phyloP scores from a whole-genome alignment of 1,140 invertebrate species.

The Diorhabda sublineata region DNA sequence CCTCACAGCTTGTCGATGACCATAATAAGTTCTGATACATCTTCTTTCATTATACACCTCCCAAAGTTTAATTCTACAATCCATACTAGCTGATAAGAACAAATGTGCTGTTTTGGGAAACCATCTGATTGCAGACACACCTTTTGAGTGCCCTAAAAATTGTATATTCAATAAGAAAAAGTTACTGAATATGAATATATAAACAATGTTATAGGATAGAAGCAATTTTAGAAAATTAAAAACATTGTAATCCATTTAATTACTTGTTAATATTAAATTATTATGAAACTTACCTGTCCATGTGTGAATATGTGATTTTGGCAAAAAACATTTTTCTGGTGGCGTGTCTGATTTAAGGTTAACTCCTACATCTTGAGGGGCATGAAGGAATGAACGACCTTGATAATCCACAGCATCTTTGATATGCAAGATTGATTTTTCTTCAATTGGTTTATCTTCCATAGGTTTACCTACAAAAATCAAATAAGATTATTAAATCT shows the following conservation, averaged over 20 bases:
- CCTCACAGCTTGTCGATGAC: slow-evolving; percentile 94
- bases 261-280: slow-evolving; percentile 32
- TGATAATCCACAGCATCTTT: slow-evolving; percentile 95
- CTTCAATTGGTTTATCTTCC: slow-evolving; percentile 91
- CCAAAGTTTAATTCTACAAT: slow-evolving; percentile 95
- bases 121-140: slow-evolving; percentile 93
- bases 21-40: slow-evolving; percentile 93
- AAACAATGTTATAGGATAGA: neutral
- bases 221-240: no score
- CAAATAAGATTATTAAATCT: neutral
- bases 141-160: slow-evolving; percentile 83
- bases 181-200: neutral
- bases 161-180: slow-evolving; percentile 61
- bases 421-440: slow-evolving; percentile 93
- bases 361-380: slow-evolving; percentile 93
- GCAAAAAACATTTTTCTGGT: slow-evolving; percentile 94
- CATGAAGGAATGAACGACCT: slow-evolving; percentile 89
- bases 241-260: no score
- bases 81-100: slow-evolving; percentile 93
- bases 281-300: slow-evolving; percentile 70
- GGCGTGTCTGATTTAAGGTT: slow-evolving; percentile 88
- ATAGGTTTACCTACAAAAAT: slow-evolving; percentile 54
- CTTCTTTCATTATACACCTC: slow-evolving; percentile 95
- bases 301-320: slow-evolving; percentile 93
- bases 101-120: slow-evolving; percentile 94